Evolutionary conservation across 2,113 vertebrate species (phyloP).

Genomic region (Scomber japonicus): DNA sequence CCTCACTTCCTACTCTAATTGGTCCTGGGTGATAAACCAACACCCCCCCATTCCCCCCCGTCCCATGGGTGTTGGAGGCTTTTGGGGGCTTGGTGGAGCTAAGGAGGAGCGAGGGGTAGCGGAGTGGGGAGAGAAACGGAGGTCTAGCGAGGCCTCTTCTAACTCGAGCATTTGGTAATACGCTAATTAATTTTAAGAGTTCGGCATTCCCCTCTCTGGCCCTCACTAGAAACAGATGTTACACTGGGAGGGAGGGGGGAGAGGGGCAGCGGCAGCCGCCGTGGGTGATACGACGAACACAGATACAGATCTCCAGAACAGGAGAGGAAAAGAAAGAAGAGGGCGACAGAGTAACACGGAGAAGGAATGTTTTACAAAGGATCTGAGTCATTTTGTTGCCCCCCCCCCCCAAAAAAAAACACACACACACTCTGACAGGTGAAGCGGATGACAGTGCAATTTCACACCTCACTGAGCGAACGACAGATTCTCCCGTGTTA

Average conservation of each 20-base stretch:
- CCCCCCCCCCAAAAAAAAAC: not conserved
- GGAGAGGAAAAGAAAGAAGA: slow-evolving; percentile 6
- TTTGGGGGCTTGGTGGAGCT: slow-evolving; percentile 36
- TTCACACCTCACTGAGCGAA: slow-evolving; percentile 69
- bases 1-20: slow-evolving; percentile 81
- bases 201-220: slow-evolving; percentile 65
- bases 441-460: slow-evolving; percentile 74
- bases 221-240: slow-evolving; percentile 81
- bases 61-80: slow-evolving; percentile 34
- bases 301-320: slow-evolving; percentile 56
- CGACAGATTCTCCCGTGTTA: slow-evolving; percentile 63
- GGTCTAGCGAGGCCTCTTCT: slow-evolving; percentile 57
- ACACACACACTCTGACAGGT: slow-evolving; percentile 54
- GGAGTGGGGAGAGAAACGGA: slow-evolving; percentile 37
- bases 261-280: not conserved
- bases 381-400: slow-evolving; percentile 28
- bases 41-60: slow-evolving; percentile 29
- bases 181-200: slow-evolving; percentile 82
- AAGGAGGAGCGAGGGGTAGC: slow-evolving; percentile 44
- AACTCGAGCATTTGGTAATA: slow-evolving; percentile 74
- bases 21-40: slow-evolving; percentile 75
- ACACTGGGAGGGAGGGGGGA: slow-evolving; percentile 29
- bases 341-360: slow-evolving; percentile 17
- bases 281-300: slow-evolving; percentile 42
- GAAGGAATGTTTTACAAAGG: slow-evolving; percentile 20